These are phyloP conservation scores for Amblyopsis rosae DNA, from an alignment of 2,113 vertebrate species.

Conservation along the genomic window DNA sequence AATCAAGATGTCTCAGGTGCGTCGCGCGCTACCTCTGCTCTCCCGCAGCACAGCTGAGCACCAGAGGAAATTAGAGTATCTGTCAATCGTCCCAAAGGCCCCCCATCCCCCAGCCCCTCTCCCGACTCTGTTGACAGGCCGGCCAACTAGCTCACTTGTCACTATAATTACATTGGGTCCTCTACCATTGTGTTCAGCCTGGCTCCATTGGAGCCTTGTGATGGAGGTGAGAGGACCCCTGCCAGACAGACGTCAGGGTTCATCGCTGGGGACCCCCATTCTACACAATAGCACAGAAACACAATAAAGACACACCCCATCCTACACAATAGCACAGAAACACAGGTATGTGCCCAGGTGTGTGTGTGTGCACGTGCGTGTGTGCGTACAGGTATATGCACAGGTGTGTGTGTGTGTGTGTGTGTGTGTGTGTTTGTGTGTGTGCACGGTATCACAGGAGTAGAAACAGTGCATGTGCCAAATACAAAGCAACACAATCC, in stretches of 20 bases:
- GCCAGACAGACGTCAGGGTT: no score
- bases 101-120: slow-evolving; percentile 5
- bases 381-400: not conserved
- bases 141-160: slow-evolving; percentile 56
- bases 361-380: slow-evolving; percentile 3
- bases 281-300: not conserved
- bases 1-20: slow-evolving; percentile 65
- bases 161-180: slow-evolving; percentile 69
- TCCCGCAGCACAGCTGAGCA: slow-evolving; percentile 27
- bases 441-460: not conserved
- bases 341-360: slow-evolving; percentile 8
- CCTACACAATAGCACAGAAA: not conserved
- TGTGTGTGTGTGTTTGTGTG: slow-evolving; percentile 4
- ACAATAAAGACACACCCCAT: not conserved
- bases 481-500: no score
- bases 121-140: slow-evolving; percentile 48
- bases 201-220: not conserved
- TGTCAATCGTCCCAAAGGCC: slow-evolving; percentile 63
- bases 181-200: slow-evolving; percentile 43
- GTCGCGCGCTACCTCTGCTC: slow-evolving; percentile 44
- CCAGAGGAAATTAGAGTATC: slow-evolving; percentile 68
- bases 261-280: no score
- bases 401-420: slow-evolving; percentile 5
- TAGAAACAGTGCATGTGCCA: no score
- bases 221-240: not conserved